Percentiles rank a stretch among this genome's conserved stretches.
These are phyloP conservation scores for Botrylloides violaceus DNA, from an alignment of 23 tunicate species.

Conservation along the genomic window DNA sequence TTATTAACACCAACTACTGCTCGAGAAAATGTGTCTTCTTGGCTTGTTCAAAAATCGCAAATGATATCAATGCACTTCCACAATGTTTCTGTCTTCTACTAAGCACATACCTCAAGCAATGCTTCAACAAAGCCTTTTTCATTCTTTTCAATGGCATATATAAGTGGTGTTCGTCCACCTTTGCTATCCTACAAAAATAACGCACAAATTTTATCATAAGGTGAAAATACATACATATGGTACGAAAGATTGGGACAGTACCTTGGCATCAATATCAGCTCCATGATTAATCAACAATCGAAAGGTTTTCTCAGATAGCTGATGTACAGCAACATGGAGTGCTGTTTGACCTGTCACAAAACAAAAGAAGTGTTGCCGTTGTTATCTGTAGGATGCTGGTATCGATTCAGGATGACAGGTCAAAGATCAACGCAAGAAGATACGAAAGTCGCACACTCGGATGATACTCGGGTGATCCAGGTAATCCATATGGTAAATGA, in stretches of 20 bases:
- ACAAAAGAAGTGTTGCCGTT: too few relatives aligned
- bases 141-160: slow-evolving; percentile 24
- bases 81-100: too few relatives aligned
- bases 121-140: slow-evolving; percentile 10
- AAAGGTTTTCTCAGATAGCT: slow-evolving; percentile 11
- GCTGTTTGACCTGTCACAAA: slow-evolving; percentile 8
- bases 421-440: too few relatives aligned
- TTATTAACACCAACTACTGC: too few relatives aligned
- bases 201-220: background rate
- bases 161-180: slow-evolving; percentile 19
- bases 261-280: slow-evolving; percentile 24
- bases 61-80: too few relatives aligned
- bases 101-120: slow-evolving; percentile 22
- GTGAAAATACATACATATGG: background rate
- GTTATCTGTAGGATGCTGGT: too few relatives aligned
- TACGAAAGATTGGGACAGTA: background rate
- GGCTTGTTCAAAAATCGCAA: too few relatives aligned
- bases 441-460: too few relatives aligned
- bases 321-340: slow-evolving; percentile 14
- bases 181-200: slow-evolving; percentile 9
- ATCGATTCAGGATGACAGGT: too few relatives aligned
- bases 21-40: too few relatives aligned
- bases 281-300: slow-evolving; percentile 4
- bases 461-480: too few relatives aligned
- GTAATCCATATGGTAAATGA: too few relatives aligned